A percentile compares a stretch with the other conserved stretches of the same genome.
phyloP scores from a whole-genome alignment of 1,140 invertebrate genomes.

The Papilio polyxenes region DNA sequence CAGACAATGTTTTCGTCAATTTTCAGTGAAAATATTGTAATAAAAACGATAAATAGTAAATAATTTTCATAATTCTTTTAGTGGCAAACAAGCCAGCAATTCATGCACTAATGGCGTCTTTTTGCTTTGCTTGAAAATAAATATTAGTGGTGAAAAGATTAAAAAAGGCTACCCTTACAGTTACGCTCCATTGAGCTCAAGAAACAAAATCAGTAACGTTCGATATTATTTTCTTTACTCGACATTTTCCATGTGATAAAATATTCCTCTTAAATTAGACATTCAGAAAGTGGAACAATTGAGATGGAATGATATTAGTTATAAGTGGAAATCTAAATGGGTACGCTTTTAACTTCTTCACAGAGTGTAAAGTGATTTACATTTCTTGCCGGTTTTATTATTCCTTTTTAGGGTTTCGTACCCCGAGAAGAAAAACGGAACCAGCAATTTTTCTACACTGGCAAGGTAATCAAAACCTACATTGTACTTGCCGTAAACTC shows the following conservation, averaged over 20 bases:
- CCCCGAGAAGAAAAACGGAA: too few relatives aligned
- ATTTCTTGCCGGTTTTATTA: background rate
- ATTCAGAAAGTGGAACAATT: background rate
- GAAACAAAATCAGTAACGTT: background rate
- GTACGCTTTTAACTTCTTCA: conserved; percentile 19
- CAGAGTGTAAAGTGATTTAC: background rate
- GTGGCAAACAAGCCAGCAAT: too few relatives aligned
- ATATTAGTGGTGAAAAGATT: too few relatives aligned
- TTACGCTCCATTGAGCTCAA: background rate
- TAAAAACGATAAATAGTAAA: too few relatives aligned
- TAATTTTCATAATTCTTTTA: too few relatives aligned
- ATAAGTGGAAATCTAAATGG: background rate
- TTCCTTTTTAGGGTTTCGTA: background rate
- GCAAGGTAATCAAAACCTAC: too few relatives aligned
- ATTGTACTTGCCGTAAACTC: too few relatives aligned
- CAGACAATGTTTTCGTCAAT: too few relatives aligned
- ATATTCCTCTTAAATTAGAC: background rate
- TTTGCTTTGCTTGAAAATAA: too few relatives aligned
- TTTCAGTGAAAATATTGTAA: too few relatives aligned
- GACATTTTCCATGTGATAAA: background rate
- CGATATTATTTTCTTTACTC: background rate
- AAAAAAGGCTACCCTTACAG: background rate
- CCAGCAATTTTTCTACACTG: too few relatives aligned
- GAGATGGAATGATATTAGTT: conserved; percentile 5
- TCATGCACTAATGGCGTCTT: too few relatives aligned